Evolutionary conservation across 2,113 vertebrate species (phyloP).

Genomic region (Saimiri boliviensis): DNA sequence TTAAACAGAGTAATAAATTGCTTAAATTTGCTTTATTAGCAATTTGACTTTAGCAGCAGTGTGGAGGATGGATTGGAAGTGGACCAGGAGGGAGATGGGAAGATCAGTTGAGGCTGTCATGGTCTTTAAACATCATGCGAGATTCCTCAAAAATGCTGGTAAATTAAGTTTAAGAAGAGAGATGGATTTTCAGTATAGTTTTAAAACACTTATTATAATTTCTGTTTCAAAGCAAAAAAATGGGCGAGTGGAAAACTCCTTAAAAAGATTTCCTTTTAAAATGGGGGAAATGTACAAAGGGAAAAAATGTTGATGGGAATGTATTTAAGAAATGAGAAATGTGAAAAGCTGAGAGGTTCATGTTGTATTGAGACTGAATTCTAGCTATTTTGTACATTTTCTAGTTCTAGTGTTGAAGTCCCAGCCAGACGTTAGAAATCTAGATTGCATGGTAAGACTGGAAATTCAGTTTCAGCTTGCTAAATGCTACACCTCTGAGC

Average conservation of each 20-base stretch:
- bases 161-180: not conserved
- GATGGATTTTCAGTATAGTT: not conserved
- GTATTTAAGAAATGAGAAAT: not conserved
- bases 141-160: not conserved
- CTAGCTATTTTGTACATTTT: not conserved
- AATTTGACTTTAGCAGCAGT: not conserved
- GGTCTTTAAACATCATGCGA: not conserved
- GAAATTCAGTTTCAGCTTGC: not conserved
- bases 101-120: not conserved
- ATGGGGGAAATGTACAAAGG: not conserved
- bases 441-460: not conserved
- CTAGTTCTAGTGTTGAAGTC: not conserved
- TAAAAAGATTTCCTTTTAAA: slow-evolving; percentile 28
- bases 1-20: not conserved
- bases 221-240: not conserved
- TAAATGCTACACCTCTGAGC: not conserved
- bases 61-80: not conserved
- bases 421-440: not conserved
- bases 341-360: not conserved
- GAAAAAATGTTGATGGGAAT: not conserved
- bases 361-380: not conserved
- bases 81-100: not conserved
- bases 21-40: not conserved
- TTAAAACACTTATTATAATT: not conserved
- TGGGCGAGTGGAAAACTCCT: not conserved